These are phyloP conservation scores for Thalassoma bifasciatum DNA, from an alignment of 2,113 vertebrate species.

Conservation along the genomic window DNA sequence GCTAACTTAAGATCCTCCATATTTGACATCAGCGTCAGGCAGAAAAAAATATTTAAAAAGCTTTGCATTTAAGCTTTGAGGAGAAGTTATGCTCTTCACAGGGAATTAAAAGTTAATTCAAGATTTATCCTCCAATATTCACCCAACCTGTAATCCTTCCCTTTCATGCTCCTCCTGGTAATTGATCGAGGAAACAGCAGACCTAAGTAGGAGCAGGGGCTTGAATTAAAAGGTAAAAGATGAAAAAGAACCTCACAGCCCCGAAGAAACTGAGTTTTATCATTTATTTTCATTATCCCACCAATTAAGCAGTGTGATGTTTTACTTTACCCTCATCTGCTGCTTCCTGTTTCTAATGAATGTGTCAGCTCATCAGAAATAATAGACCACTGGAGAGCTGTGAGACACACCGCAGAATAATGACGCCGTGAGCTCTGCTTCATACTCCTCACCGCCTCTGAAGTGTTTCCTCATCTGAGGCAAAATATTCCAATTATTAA, in stretches of 20 bases:
- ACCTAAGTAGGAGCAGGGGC: slow-evolving; percentile 32
- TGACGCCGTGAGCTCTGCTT: slow-evolving; percentile 37
- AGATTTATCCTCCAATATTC: slow-evolving; percentile 62
- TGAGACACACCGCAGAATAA: slow-evolving; percentile 62
- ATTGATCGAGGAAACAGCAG: slow-evolving; percentile 64
- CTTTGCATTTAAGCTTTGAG: slow-evolving; percentile 24
- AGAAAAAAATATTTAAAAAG: slow-evolving; percentile 19
- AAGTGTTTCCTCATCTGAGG: slow-evolving; percentile 44
- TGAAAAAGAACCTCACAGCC: slow-evolving; percentile 54
- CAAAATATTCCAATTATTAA: slow-evolving; percentile 59
- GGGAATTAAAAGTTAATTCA: slow-evolving; percentile 66
- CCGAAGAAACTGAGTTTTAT: slow-evolving; percentile 58
- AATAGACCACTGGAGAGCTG: slow-evolving; percentile 75
- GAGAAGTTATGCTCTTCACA: slow-evolving; percentile 42
- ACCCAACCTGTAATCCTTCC: slow-evolving; percentile 50
- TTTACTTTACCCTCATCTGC: slow-evolving; percentile 69
- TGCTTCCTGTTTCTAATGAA: slow-evolving; percentile 72
- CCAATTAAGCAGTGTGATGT: slow-evolving; percentile 70
- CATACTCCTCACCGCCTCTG: slow-evolving; percentile 24
- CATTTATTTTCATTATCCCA: slow-evolving; percentile 74
- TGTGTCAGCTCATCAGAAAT: slow-evolving; percentile 73
- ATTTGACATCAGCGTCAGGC: slow-evolving; percentile 23
- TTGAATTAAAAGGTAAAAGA: slow-evolving; percentile 75
- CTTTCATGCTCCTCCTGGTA: slow-evolving; percentile 48
- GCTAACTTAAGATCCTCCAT: slow-evolving; percentile 6